Evolutionary conservation across 2,113 vertebrate genomes (phyloP).

Genomic region (Oryzias celebensis): DNA sequence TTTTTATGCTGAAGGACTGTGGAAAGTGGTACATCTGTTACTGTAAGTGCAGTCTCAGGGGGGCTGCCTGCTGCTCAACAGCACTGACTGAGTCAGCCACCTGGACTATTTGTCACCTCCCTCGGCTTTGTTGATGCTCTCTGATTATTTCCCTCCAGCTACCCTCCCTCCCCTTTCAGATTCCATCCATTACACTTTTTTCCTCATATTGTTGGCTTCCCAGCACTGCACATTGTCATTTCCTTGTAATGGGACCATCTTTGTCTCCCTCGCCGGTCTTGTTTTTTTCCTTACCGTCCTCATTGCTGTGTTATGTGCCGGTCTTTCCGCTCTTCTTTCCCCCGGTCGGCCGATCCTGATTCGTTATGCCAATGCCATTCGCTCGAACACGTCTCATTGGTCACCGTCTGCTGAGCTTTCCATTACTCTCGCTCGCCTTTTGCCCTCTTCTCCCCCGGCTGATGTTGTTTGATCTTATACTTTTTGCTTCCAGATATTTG

Average conservation of each 20-base stretch:
- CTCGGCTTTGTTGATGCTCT: constrained; percentile 30
- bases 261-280: constrained; percentile 4
- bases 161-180: neutral
- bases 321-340: constrained; percentile 40
- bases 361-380: constrained; percentile 60
- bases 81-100: constrained; percentile 26
- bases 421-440: constrained; percentile 36
- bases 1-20: constrained; percentile 12
- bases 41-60: constrained; percentile 21
- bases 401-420: constrained; percentile 67
- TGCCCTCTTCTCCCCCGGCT: constrained; percentile 5
- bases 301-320: constrained; percentile 32
- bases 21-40: constrained; percentile 22
- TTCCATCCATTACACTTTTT: constrained; percentile 4
- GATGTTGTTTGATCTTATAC: constrained; percentile 56
- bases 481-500: constrained; percentile 51
- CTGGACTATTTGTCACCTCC: constrained; percentile 31
- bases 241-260: constrained; percentile 28
- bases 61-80: constrained; percentile 22
- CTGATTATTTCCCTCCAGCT: constrained; percentile 31
- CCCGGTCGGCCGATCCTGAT: constrained; percentile 38
- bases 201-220: constrained; percentile 25
- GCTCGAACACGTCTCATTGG: constrained; percentile 57
- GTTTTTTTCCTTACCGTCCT: neutral
- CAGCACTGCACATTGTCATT: constrained; percentile 39